Percentiles rank a stretch among this genome's conserved stretches.
phyloP scores from a whole-genome alignment of 2,797 vertebrate species.

The Ara ararauna region DNA sequence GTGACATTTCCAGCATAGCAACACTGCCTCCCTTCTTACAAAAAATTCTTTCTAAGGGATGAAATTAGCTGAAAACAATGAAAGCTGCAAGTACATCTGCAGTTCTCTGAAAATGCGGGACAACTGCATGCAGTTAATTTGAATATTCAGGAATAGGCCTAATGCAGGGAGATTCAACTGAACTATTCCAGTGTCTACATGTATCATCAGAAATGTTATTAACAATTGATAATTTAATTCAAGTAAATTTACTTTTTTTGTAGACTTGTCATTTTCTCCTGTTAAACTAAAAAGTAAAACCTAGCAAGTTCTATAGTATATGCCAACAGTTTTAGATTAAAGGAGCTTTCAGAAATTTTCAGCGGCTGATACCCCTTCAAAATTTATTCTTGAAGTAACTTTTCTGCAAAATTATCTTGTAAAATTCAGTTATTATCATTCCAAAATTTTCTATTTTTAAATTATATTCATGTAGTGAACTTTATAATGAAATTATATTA shows the following conservation, averaged over 20 bases:
- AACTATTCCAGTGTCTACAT: accelerated
- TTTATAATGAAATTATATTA: background rate
- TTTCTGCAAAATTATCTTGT: background rate
- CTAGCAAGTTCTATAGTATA: background rate
- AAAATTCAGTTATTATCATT: background rate
- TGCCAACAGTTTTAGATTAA: background rate
- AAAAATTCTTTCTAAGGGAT: background rate
- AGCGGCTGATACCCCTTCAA: background rate
- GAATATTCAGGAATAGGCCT: background rate
- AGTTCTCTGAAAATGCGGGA: background rate
- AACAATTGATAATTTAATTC: background rate
- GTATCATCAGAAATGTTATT: background rate
- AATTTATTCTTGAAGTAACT: background rate
- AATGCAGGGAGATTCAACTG: background rate
- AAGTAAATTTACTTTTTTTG: background rate
- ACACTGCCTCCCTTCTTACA: background rate
- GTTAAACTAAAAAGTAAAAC: background rate
- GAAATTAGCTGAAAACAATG: background rate
- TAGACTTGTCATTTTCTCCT: background rate
- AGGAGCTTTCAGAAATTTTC: background rate
- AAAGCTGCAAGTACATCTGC: background rate
- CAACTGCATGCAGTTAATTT: background rate
- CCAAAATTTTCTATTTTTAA: background rate
- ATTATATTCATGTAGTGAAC: background rate
- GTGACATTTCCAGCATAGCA: background rate